phyloP scores from a whole-genome alignment of 2,888 invertebrate species.

The Lagria hirta region DNA sequence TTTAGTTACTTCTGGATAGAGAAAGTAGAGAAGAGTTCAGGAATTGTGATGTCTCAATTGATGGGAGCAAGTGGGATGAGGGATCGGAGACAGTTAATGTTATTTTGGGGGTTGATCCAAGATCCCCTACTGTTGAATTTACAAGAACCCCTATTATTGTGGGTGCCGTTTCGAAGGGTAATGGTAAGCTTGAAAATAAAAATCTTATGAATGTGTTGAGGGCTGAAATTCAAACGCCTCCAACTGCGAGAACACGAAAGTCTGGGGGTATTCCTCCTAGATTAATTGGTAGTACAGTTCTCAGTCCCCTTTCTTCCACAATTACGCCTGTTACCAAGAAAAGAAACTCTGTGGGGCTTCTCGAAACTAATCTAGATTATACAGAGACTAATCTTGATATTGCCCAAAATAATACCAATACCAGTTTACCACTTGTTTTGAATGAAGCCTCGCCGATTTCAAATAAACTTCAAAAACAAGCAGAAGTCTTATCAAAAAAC shows the following conservation, averaged over 20 bases:
- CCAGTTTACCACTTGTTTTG: conserved; percentile 15
- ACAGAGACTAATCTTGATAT: conserved; percentile 56
- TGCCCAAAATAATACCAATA: conserved; percentile 30
- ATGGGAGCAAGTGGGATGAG: conserved; percentile 12
- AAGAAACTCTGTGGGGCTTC: conserved; percentile 53
- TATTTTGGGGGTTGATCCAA: conserved; percentile 52
- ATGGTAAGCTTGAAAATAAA: conserved; percentile 45
- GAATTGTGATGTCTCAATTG: too few relatives aligned
- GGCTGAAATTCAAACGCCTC: conserved; percentile 38
- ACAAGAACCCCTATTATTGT: conserved; percentile 60
- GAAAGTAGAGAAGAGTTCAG: conserved; percentile 30
- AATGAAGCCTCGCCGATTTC: conserved; percentile 12
- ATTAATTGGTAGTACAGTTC: conserved; percentile 46
- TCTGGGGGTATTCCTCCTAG: conserved; percentile 49
- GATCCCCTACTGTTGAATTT: conserved; percentile 63
- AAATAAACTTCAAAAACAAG: conserved; percentile 14
- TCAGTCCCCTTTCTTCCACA: conserved; percentile 47
- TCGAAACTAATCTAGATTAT: conserved; percentile 66
- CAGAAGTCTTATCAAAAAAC: conserved; percentile 6
- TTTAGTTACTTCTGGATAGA: conserved; percentile 25
- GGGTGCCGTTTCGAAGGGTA: conserved; percentile 25
- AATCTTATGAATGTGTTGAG: conserved; percentile 44
- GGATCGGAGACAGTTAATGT: conserved; percentile 5
- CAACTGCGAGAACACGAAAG: conserved; percentile 47
- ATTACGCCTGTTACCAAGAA: conserved; percentile 45